A percentile compares a stretch with the other conserved stretches of the same genome.
phyloP scores from a whole-genome alignment of 2,888 invertebrate species.

The Cenopis cana region DNA sequence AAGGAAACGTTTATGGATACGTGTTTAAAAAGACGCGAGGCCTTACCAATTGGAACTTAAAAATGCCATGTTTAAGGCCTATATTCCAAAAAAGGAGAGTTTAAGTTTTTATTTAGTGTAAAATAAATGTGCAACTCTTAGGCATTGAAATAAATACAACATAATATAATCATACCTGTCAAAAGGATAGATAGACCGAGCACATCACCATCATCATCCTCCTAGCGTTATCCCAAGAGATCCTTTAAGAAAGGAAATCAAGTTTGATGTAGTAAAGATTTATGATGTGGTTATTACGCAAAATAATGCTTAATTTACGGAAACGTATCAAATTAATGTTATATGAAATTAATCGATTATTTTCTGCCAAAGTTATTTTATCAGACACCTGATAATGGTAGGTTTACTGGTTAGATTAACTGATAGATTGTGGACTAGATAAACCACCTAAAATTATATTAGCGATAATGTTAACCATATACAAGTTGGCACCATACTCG shows the following conservation, averaged over 20 bases:
- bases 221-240: too few relatives aligned
- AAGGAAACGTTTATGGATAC: conserved; percentile 25
- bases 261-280: too few relatives aligned
- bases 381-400: background rate
- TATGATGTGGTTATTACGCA: too few relatives aligned
- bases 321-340: too few relatives aligned
- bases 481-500: background rate
- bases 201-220: too few relatives aligned
- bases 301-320: too few relatives aligned
- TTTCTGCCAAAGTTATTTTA: background rate
- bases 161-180: too few relatives aligned
- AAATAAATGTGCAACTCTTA: too few relatives aligned
- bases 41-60: conserved; percentile 1
- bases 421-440: conserved; percentile 5
- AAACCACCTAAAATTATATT: conserved; percentile 16
- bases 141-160: too few relatives aligned
- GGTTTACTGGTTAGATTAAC: conserved; percentile 1
- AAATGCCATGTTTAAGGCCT: background rate
- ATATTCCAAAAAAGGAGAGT: background rate
- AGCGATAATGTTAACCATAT: conserved; percentile 12
- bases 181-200: too few relatives aligned
- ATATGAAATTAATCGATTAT: background rate
- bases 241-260: too few relatives aligned
- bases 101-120: too few relatives aligned
- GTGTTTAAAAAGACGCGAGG: conserved; percentile 12